Evolutionary conservation across 1,140 invertebrate genomes (phyloP).

Genomic region (Euura saliciscinereae): DNA sequence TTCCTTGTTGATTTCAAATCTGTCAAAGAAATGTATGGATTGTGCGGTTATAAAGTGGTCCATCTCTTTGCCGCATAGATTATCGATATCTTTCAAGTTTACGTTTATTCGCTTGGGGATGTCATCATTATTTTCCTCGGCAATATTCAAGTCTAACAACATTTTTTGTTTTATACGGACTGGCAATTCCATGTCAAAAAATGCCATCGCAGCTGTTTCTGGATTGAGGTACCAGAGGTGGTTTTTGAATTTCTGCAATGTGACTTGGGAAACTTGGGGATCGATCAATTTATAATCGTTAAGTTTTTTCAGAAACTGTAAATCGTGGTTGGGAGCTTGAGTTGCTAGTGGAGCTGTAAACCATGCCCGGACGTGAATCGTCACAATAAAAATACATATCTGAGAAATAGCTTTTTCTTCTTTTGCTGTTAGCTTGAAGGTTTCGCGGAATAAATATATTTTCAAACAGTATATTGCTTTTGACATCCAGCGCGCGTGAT

Average conservation of each 20-base stretch:
- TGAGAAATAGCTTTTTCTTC: constrained; percentile 8
- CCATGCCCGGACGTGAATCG: constrained; percentile 16
- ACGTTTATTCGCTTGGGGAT: not conserved
- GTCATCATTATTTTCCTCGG: not conserved
- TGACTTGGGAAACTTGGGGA: constrained; percentile 8
- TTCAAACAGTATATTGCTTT: constrained; percentile 50
- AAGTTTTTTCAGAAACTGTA: constrained; percentile 16
- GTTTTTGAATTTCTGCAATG: not conserved
- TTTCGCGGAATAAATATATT: constrained; percentile 26
- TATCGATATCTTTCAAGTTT: not conserved
- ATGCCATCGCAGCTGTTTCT: not conserved
- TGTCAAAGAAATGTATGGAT: not conserved
- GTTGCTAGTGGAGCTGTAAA: constrained; percentile 11
- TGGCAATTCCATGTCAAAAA: constrained; percentile 19
- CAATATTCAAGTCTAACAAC: constrained; percentile 8
- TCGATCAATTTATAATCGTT: constrained; percentile 24
- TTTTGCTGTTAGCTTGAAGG: constrained; percentile 8
- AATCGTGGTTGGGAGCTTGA: constrained; percentile 18
- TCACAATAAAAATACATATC: constrained; percentile 22
- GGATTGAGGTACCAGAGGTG: constrained; percentile 14
- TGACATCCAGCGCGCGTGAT: constrained; percentile 45
- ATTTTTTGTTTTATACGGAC: constrained; percentile 28
- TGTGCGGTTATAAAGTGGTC: constrained; percentile 10
- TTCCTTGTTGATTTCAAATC: constrained; percentile 14
- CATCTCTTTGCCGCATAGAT: constrained; percentile 10